Evolutionary conservation across 1,140 invertebrate species (phyloP).

Genomic region (Brachionus paranguensis): DNA sequence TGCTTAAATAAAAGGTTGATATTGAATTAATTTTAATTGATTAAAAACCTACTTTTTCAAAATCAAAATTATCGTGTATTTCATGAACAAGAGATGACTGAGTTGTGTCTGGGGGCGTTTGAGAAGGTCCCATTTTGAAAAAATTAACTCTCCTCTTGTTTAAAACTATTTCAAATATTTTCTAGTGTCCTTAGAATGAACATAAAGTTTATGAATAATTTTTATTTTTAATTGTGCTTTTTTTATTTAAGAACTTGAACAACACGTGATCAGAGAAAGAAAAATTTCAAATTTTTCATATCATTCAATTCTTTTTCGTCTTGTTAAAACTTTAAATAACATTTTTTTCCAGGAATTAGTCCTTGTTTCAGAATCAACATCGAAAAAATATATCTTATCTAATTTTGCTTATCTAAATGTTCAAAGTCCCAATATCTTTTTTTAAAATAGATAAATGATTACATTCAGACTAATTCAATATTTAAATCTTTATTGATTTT

Average conservation of each 20-base stretch:
- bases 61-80: constrained; percentile 26
- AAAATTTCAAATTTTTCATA: not conserved
- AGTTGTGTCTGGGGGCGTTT: not conserved
- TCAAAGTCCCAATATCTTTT: not conserved
- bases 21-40: no score
- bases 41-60: not conserved
- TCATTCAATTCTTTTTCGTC: not conserved
- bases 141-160: not conserved
- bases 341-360: not conserved
- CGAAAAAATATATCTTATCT: not conserved
- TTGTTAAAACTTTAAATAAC: not conserved
- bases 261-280: not conserved
- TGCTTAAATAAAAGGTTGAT: not conserved
- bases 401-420: not conserved
- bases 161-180: not conserved
- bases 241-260: not conserved
- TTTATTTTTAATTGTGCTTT: not conserved
- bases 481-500: not conserved
- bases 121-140: not conserved
- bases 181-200: not conserved
- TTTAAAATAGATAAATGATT: not conserved
- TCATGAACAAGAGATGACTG: not conserved
- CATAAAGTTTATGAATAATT: not conserved
- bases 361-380: not conserved
- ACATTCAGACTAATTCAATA: not conserved